Base-by-base conservation (phyloP, 2,113 vertebrate species). In the Connochaetes taurinus region DNA sequence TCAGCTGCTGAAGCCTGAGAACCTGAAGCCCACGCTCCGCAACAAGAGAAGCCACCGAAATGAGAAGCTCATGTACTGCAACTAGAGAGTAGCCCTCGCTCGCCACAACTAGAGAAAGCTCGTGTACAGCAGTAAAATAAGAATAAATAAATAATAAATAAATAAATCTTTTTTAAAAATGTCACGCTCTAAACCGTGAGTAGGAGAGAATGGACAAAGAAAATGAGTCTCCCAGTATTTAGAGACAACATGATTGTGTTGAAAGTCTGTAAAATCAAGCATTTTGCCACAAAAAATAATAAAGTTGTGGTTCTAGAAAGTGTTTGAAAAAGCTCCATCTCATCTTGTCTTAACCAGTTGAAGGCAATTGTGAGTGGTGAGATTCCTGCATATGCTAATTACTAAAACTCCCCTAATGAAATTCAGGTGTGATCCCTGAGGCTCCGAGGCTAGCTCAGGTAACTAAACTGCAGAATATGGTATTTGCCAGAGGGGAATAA, bases 361-460 rank as follows among this genome's bases (percentile, higher is more conserved):
- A 60, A 98, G 97, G 97, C 96, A 98, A 98, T 67, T 98, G 87
- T 98, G 96, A 98, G 97, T 96, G 90, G 36, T 87, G 58, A 98
- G 98, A 99, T 98, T 98, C 98, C 97, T 98, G 91, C 96, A 78
- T 87, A 97, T 98, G 98, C 97, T 99, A 98, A 99, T 98, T 98
- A 98, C 97, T 98, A 98, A 97, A 98, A 93, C 95, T 98, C 98
- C 71, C 97, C 96, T 98, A 98, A 98, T 98, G 98, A 99, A 98
- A 98, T 99, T 99, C 99, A 99, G 99, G 99, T 99, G 99, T 98
- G 99, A 98, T 98, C 98, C 99, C 99, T 98, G 95, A 98, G 99
- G 99, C 99, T 98, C 98, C 99, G 98, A 97, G 97, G 98, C 98
- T 90, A 98, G 98, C 93, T 98, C 94, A 98, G 98, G 98, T 98